phyloP scores from a whole-genome alignment of 2,888 invertebrate genomes.

The Eupithecia abbreviata region DNA sequence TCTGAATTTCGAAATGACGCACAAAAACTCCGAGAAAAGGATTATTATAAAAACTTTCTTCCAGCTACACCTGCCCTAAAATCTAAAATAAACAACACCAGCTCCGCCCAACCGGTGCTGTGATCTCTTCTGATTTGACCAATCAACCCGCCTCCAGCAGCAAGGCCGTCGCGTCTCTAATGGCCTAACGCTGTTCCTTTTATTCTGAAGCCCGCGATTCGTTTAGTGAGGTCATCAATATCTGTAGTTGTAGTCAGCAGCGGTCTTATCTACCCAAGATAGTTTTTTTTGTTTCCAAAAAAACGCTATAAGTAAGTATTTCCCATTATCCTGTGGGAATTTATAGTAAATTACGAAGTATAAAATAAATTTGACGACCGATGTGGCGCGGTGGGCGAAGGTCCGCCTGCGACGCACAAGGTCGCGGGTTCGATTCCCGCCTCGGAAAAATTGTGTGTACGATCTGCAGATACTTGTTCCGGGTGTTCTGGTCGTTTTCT shows the following conservation, averaged over 20 bases:
- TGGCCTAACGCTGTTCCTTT: slow-evolving; percentile 30
- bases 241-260: background rate
- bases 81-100: slow-evolving; percentile 58
- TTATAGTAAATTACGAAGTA: too few relatives aligned
- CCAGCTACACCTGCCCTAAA: slow-evolving; percentile 42
- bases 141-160: slow-evolving; percentile 59
- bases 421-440: too few relatives aligned
- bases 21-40: background rate
- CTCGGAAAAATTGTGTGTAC: too few relatives aligned
- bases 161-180: slow-evolving; percentile 14
- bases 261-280: background rate
- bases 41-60: background rate
- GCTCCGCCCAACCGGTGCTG: slow-evolving; percentile 60
- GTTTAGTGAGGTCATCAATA: slow-evolving; percentile 17
- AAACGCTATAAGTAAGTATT: too few relatives aligned
- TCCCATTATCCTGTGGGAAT: too few relatives aligned
- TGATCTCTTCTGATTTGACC: slow-evolving; percentile 79
- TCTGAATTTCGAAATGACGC: background rate
- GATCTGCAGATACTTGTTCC: too few relatives aligned
- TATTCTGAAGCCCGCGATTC: slow-evolving; percentile 22
- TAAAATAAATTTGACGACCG: too few relatives aligned
- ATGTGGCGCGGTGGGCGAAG: too few relatives aligned
- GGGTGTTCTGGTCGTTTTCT: too few relatives aligned
- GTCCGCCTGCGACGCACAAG: too few relatives aligned
- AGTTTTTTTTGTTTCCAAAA: background rate